Conservation (phyloP, 2,888 invertebrate genomes). For the Archips xylosteana region DNA sequence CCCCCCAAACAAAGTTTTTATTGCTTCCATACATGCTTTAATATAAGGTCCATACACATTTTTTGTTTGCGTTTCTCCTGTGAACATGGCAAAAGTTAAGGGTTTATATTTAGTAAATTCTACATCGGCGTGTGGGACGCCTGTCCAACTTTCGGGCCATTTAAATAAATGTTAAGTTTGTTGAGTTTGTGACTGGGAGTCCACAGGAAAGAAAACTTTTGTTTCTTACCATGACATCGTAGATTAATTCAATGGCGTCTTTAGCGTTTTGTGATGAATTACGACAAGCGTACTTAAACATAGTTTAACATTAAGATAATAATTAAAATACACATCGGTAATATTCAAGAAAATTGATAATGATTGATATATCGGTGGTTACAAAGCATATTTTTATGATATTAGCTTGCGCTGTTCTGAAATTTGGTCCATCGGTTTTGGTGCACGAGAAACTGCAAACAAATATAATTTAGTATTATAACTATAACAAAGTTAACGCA, state of each 20-base stretch:
- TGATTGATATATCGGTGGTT: background rate
- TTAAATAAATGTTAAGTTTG: too few relatives aligned
- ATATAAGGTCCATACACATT: too few relatives aligned
- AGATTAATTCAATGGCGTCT: too few relatives aligned
- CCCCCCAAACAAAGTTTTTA: background rate
- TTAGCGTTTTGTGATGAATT: background rate
- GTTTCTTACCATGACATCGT: background rate
- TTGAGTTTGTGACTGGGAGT: too few relatives aligned
- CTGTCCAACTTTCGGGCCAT: too few relatives aligned
- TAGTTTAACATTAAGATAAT: background rate
- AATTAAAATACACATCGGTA: background rate
- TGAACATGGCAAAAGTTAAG: too few relatives aligned
- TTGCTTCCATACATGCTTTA: background rate
- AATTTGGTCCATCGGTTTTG: slow-evolving; percentile 1
- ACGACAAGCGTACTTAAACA: background rate
- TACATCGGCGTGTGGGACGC: too few relatives aligned
- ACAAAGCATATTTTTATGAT: background rate
- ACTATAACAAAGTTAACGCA: background rate
- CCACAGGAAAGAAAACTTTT: too few relatives aligned
- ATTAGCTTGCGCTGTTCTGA: background rate
- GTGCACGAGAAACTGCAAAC: background rate
- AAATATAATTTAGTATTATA: background rate
- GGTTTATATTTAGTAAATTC: too few relatives aligned
- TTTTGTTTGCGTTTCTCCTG: too few relatives aligned
- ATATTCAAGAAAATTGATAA: background rate